These are phyloP conservation scores for Apamea monoglypha DNA, from an alignment of 2,888 invertebrate species.

Conservation along the genomic window DNA sequence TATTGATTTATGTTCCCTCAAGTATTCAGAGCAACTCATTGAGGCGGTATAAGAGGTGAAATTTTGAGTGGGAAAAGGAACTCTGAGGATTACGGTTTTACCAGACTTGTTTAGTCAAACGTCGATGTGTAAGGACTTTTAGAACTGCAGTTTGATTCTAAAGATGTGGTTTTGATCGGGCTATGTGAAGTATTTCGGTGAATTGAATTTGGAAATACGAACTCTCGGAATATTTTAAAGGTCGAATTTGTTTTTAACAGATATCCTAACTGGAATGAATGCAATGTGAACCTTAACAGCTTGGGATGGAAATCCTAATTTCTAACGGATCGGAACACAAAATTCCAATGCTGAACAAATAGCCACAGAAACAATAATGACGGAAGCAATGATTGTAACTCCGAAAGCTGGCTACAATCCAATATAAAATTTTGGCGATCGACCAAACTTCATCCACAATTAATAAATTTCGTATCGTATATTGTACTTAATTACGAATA, in stretches of 20 bases:
- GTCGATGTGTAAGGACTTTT: slow-evolving; percentile 10
- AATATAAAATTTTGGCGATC: slow-evolving; percentile 63
- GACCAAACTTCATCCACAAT: slow-evolving; percentile 61
- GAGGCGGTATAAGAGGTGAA: slow-evolving; percentile 36
- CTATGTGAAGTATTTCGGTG: slow-evolving; percentile 12
- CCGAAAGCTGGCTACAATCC: slow-evolving; percentile 60
- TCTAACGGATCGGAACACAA: background rate
- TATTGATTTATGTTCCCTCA: slow-evolving; percentile 57
- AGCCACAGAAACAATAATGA: slow-evolving; percentile 42
- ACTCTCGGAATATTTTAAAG: slow-evolving; percentile 8
- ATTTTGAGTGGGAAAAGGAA: slow-evolving; percentile 38
- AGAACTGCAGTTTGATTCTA: slow-evolving; percentile 17
- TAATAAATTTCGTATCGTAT: slow-evolving; percentile 59
- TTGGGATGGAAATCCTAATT: slow-evolving; percentile 5
- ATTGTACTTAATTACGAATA: slow-evolving; percentile 58
- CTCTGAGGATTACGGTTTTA: slow-evolving; percentile 13
- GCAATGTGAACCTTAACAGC: background rate
- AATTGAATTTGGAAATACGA: slow-evolving; percentile 19
- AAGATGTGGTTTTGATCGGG: slow-evolving; percentile 15
- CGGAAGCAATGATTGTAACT: slow-evolving; percentile 61
- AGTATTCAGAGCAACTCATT: slow-evolving; percentile 45
- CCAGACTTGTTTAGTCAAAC: slow-evolving; percentile 26
- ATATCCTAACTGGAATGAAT: background rate
- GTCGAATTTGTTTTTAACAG: background rate
- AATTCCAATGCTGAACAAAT: slow-evolving; percentile 13